Base-by-base conservation (phyloP, 2,888 invertebrate species). In the Crocallis elinguaria region DNA sequence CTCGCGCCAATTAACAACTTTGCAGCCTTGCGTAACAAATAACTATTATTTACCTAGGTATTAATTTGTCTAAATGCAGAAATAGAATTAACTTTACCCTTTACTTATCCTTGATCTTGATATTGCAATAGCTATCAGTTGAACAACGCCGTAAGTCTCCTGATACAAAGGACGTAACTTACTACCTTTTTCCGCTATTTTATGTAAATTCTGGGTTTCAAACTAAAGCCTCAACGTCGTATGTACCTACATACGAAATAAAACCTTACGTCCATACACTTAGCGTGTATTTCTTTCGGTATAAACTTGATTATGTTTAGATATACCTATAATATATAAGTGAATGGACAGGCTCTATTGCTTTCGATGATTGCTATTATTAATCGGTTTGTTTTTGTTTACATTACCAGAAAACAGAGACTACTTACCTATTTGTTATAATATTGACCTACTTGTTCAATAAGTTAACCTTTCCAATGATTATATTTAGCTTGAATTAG, bases 71-170 rank as follows among this genome's bases (percentile, higher is more conserved):
- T 17, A 39, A 41, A 41, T 29, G 3, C 41, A 33, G 19, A 49
- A 49, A 35, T 49, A 41, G 41, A 49, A 35, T 8, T 4, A 41
- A 33, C 36, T 39, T 29, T 21, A 30, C 17, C 16, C 16, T 5
- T 36, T 19, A 21, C 49, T 19, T 64, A 63, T 53, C 78, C 79
- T 78, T 81, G 79, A 75, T 74, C 75, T 75, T 77, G 72, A 64
- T 7, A n/a, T 11, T 4, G 7, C 0, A 11, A 8, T 7, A 21
- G 1, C 2, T n/a, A 29, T 8, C 21, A 16, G 1, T 17, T 14
- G 8, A 35, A 17, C 6, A 45, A 45, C 6, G 45, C 9, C 17
- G 36, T 36, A 45, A 29, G 32, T 32, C n/a, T 17, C 16, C 19
- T 12, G 0, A 11, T 12, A 21, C 16, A 1, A n/a, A 5, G 13